Evolutionary conservation across 1,140 invertebrate species (phyloP).

Genomic region (Ceratoteleas bidentatus): DNA sequence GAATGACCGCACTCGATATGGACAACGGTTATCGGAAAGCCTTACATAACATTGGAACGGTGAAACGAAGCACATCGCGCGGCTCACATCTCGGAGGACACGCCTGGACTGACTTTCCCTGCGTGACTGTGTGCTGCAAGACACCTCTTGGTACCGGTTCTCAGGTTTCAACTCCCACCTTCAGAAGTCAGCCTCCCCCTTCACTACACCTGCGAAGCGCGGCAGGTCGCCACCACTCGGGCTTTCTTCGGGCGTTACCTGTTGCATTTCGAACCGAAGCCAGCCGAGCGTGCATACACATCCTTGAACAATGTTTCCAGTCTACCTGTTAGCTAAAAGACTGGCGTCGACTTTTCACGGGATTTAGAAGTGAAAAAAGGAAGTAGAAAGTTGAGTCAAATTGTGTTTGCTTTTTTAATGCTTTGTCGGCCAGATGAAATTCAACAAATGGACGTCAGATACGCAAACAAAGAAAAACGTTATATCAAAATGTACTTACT

Average conservation of each 20-base stretch:
- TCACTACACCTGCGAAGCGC: slow-evolving; percentile 66
- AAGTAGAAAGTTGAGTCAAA: too few species aligned
- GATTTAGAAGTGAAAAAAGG: too few species aligned
- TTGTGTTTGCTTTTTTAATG: too few species aligned
- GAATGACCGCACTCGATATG: not conserved
- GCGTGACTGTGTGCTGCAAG: slow-evolving; percentile 73
- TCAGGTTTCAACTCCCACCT: slow-evolving; percentile 75
- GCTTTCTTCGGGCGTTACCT: slow-evolving; percentile 70
- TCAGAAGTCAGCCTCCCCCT: slow-evolving; percentile 64
- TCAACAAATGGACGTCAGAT: too few species aligned
- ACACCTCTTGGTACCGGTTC: slow-evolving; percentile 68
- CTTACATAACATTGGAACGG: slow-evolving; percentile 48
- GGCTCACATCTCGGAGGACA: slow-evolving; percentile 40
- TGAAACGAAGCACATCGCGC: slow-evolving; percentile 41
- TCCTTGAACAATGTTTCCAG: not conserved
- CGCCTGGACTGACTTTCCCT: slow-evolving; percentile 71
- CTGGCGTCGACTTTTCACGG: too few species aligned
- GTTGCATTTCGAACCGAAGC: slow-evolving; percentile 67
- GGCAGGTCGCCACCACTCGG: slow-evolving; percentile 50
- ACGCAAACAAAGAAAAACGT: too few species aligned
- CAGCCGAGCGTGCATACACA: not conserved
- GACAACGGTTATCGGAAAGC: not conserved
- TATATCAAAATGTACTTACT: too few species aligned
- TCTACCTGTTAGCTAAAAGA: too few species aligned
- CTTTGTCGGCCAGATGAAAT: too few species aligned